A percentile compares a stretch with the other conserved stretches of the same genome.
These are phyloP conservation scores for Dermatemys mawii DNA, from an alignment of 2,113 vertebrate species.

Conservation along the genomic window DNA sequence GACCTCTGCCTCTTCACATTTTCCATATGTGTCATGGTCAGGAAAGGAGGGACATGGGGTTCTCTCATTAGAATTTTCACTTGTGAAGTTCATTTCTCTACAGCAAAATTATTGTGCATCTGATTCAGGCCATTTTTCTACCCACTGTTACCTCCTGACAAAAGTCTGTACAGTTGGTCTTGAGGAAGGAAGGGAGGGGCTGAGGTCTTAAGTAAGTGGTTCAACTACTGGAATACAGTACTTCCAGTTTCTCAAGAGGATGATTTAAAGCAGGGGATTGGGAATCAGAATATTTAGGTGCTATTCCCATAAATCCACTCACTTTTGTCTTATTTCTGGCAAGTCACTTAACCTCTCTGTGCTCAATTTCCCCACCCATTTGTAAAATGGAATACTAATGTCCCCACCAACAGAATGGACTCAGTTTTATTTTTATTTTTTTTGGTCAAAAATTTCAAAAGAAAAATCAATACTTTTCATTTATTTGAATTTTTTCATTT, in stretches of 20 bases:
- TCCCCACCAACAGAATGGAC: neutral
- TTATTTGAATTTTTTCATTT: neutral
- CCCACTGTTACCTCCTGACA: neutral
- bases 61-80: fast-evolving
- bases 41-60: neutral
- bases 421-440: neutral
- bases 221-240: too few relatives aligned
- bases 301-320: neutral
- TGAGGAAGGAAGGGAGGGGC: fast-evolving
- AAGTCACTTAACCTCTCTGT: neutral
- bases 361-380: neutral
- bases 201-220: fast-evolving
- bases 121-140: neutral
- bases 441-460: neutral
- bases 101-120: neutral
- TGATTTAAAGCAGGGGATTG: neutral
- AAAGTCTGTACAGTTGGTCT: neutral
- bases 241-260: too few relatives aligned
- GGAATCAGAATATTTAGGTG: neutral
- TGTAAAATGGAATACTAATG: neutral
- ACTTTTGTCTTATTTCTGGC: neutral
- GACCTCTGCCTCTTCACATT: neutral
- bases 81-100: neutral
- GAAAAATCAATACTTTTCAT: neutral
- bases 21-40: neutral